Evolutionary conservation across 2,888 invertebrate species (phyloP), one percentile per base, ranked within the genome.

Genomic region (Papilio protenor): DNA sequence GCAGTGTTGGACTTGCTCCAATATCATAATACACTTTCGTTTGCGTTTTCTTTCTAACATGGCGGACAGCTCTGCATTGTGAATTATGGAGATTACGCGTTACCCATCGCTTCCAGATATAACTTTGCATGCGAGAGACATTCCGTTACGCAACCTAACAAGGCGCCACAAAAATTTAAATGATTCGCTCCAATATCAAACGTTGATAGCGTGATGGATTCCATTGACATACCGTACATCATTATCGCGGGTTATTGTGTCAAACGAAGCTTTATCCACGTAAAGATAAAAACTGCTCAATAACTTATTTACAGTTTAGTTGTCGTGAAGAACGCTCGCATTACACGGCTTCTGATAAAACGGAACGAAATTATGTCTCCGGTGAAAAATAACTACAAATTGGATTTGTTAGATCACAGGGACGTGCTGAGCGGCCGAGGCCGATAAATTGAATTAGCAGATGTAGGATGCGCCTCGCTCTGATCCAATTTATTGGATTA

Each of bases 161-260:
- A 75, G 80, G 77, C 82, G 76, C 79, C 73, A 80, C 73, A 80
- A 81, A 71, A 80, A 83, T 85, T 80, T 81, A 80, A 81, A 83
- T 80, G 77, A 79, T 80, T 73, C 77, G 79, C 83, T 83, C 82
- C 84, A 86, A 87, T 85, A 88, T 85, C 82, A 88, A 87, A 88
- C 84, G 87, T 82, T 79, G 79, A 91, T 91, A 90, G 85, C 83
- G 87, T 82, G 84, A 82, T 86, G 84, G 86, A 85, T 87, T 88
- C 87, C 90, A 92, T 90, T 90, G 87, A 91, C 86, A 86, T 87
- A 83, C 82, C 79, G 80, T 84, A 83, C 82, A 82, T 82, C 88
- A 89, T 93, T 94, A 92, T 93, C 93, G 82, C 84, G 83, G 92
- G 93, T 94, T 93, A 92, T 91, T 91, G 89, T 90, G 94, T 94